Evolutionary conservation across 2,888 invertebrate genomes (phyloP).

Genomic region (Platerodrilus igneus): DNA sequence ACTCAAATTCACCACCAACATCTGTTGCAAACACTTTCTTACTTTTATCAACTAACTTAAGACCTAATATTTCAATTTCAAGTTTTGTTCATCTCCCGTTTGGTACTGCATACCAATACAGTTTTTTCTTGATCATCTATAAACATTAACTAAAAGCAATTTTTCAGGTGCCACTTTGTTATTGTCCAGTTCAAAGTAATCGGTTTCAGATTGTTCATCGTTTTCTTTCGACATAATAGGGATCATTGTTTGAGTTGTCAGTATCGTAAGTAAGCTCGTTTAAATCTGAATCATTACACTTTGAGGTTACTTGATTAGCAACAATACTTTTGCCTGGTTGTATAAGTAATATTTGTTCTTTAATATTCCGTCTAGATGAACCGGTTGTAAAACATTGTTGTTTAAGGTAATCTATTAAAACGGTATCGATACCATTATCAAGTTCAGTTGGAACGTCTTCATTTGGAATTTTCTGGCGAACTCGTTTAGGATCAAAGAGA

Average conservation of each 20-base stretch:
- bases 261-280: constrained; percentile 17
- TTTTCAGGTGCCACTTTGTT: too few relatives aligned
- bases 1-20: too few relatives aligned
- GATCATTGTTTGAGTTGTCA: constrained; percentile 20
- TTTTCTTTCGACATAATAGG: constrained; percentile 7
- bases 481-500: neutral
- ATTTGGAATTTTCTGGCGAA: neutral
- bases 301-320: neutral
- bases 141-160: too few relatives aligned
- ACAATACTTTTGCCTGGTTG: constrained; percentile 1
- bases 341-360: neutral
- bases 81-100: too few relatives aligned
- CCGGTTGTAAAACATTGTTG: neutral
- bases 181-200: too few relatives aligned
- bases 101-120: constrained; percentile 1
- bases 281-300: constrained; percentile 13
- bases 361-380: neutral
- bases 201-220: constrained; percentile 6
- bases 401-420: neutral
- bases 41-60: too few relatives aligned
- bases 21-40: too few relatives aligned
- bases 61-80: too few relatives aligned
- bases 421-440: neutral
- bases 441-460: constrained; percentile 1
- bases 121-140: too few relatives aligned